A percentile compares a stretch with the other conserved stretches of the same genome.
Conservation (phyloP, 2,888 invertebrate species). For the Drosophila nr. perissopoda region DNA sequence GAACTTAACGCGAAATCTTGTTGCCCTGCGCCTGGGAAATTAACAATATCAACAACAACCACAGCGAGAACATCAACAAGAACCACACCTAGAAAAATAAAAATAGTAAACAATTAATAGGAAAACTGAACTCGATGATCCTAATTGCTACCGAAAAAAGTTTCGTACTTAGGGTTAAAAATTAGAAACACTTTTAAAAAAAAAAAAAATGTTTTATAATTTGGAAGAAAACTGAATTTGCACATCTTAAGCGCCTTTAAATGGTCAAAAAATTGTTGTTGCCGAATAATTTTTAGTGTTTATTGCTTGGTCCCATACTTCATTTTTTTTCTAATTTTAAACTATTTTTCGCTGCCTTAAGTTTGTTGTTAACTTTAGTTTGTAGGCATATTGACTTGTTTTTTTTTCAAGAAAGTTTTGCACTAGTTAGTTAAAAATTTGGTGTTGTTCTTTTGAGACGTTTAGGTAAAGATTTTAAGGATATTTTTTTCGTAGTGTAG, state of each 20-base stretch:
- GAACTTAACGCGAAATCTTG: conserved; percentile 83
- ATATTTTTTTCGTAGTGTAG: not conserved
- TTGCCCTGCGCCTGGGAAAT: conserved; percentile 77
- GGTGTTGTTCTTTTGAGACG: not conserved
- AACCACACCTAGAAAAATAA: not conserved
- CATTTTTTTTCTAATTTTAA: not conserved
- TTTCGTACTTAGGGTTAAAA: not conserved
- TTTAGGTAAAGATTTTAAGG: not conserved
- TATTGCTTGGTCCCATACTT: not conserved
- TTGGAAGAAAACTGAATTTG: not conserved
- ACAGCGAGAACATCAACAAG: conserved; percentile 22
- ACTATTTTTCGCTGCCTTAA: not conserved
- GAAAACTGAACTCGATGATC: not conserved
- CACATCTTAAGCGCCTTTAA: not conserved
- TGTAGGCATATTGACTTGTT: not conserved
- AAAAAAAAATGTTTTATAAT: not conserved
- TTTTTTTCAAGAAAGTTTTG: not conserved
- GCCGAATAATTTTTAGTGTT: not conserved
- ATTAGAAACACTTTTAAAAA: not conserved
- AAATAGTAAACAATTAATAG: conserved; percentile 3
- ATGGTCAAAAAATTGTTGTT: not conserved
- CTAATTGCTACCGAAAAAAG: not conserved
- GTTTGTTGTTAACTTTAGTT: not conserved
- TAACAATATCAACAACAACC: conserved; percentile 57
- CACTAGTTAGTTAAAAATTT: not conserved